Evolutionary conservation across 2,888 invertebrate genomes (phyloP).

Genomic region (Toxonevra muliebris): DNA sequence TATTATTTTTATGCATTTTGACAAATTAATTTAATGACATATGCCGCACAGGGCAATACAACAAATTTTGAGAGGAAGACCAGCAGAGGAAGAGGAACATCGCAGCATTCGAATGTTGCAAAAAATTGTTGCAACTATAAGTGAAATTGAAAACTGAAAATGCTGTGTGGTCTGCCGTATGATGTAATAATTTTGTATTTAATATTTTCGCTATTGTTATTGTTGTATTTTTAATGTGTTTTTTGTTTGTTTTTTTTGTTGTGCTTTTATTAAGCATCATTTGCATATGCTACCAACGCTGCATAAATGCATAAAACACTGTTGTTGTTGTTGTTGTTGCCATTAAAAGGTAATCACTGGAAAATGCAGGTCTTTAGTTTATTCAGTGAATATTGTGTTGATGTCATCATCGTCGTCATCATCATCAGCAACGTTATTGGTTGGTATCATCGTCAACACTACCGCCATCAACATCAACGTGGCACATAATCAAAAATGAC

Average conservation of each 20-base stretch:
- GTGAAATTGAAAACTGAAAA: background rate
- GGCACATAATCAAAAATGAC: slow-evolving; percentile 29
- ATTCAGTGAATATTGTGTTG: background rate
- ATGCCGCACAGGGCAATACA: background rate
- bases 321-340: slow-evolving; percentile 7
- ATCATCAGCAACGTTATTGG: background rate
- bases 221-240: slow-evolving; percentile 42
- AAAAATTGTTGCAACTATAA: too few species aligned
- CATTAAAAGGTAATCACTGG: slow-evolving; percentile 22
- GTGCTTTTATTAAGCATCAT: slow-evolving; percentile 51
- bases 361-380: background rate
- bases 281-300: slow-evolving; percentile 52
- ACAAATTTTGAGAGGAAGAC: too few species aligned
- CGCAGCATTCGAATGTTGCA: too few species aligned
- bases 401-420: too few species aligned
- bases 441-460: slow-evolving; percentile 1
- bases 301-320: background rate
- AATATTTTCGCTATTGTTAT: slow-evolving; percentile 22
- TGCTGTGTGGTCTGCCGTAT: background rate
- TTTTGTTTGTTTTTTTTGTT: slow-evolving; percentile 60
- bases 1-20: slow-evolving; percentile 41
- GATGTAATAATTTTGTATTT: slow-evolving; percentile 27
- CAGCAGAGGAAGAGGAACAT: too few species aligned
- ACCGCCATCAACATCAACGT: slow-evolving; percentile 3
- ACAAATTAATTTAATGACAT: slow-evolving; percentile 60